Conservation (phyloP, 2,888 invertebrate genomes). For the Epistrophe grossulariae region DNA sequence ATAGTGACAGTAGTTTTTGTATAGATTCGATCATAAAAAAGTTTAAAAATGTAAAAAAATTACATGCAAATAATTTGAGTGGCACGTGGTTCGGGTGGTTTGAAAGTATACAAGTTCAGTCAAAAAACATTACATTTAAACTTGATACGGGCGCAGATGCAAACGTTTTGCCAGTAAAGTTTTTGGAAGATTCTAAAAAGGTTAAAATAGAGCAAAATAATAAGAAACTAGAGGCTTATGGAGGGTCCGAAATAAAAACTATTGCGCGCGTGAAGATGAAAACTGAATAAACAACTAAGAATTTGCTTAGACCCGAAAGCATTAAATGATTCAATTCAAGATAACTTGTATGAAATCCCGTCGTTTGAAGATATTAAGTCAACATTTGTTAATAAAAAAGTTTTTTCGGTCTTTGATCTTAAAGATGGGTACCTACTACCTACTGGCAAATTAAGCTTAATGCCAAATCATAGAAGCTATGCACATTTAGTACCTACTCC, state of each 20-base stretch:
- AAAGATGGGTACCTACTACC: no score
- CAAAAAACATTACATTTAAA: neutral
- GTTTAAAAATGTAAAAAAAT: neutral
- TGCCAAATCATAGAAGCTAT: no score
- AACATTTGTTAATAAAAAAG: no score
- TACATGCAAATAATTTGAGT: constrained; percentile 2
- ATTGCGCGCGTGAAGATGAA: constrained; percentile 3
- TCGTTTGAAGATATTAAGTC: no score
- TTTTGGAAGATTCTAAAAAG: neutral
- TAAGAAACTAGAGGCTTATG: constrained; percentile 18
- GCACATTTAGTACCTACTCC: no score
- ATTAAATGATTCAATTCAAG: no score
- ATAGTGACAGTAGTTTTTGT: no score
- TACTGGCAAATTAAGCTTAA: no score
- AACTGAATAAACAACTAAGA: neutral
- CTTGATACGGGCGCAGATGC: constrained; percentile 28
- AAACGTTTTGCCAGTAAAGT: constrained; percentile 13
- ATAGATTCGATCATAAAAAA: neutral
- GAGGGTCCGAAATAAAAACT: constrained; percentile 23
- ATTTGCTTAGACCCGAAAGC: no score
- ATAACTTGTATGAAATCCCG: no score
- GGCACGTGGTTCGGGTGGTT: neutral
- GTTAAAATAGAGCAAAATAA: constrained; percentile 6
- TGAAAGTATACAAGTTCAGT: no score
- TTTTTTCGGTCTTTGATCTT: no score